Conservation (phyloP, 2,113 vertebrate species). For the Bubalus kerabau region DNA sequence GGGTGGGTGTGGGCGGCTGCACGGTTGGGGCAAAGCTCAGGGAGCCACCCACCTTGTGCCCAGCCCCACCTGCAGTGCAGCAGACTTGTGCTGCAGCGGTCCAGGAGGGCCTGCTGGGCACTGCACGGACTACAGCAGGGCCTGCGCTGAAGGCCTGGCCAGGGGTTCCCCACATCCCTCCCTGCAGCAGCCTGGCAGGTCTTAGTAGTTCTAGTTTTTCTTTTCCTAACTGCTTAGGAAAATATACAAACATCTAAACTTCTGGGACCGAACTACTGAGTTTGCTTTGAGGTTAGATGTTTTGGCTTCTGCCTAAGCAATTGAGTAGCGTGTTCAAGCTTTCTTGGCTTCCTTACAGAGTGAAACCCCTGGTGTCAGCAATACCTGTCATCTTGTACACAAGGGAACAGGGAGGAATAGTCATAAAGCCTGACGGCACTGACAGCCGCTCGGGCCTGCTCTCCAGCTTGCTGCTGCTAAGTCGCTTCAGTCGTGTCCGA, state of each 20-base stretch:
- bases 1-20: neutral
- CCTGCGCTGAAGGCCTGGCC: neutral
- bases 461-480: neutral
- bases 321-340: neutral
- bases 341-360: neutral
- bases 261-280: neutral
- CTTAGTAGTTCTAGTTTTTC: neutral
- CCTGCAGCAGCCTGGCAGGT: neutral
- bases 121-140: neutral
- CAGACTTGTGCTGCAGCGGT: rapidly evolving
- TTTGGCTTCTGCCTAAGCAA: neutral
- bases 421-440: neutral
- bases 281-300: neutral
- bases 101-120: neutral
- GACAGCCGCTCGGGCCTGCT: neutral
- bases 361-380: neutral
- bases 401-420: neutral
- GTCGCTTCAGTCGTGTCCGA: no score
- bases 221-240: neutral
- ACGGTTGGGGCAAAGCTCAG: neutral
- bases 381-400: neutral
- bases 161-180: no score
- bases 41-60: neutral
- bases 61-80: no score
- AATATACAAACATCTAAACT: neutral